Evolutionary conservation across 2,797 vertebrate genomes (phyloP).

Genomic region (Apodemus agrarius): DNA sequence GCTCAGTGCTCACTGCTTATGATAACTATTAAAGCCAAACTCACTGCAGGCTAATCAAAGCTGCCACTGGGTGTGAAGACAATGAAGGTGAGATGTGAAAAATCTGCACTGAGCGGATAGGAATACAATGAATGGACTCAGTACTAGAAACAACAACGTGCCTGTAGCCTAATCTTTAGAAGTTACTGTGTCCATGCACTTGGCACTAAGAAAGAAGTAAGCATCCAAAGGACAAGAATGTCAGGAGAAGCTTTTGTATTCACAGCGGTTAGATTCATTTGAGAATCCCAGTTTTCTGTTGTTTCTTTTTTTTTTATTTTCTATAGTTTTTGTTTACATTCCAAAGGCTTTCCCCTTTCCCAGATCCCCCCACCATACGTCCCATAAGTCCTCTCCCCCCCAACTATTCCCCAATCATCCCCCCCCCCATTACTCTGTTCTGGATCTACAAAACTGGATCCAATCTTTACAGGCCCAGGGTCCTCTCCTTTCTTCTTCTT

Average conservation of each 20-base stretch:
- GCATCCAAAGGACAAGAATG: background rate
- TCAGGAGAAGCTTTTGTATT: background rate
- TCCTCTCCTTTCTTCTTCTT: too few relatives aligned
- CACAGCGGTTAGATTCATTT: background rate
- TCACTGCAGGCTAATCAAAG: constrained; percentile 31
- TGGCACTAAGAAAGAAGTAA: background rate
- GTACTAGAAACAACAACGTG: background rate
- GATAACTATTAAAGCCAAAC: constrained; percentile 61
- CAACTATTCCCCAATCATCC: too few relatives aligned
- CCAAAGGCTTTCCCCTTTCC: too few relatives aligned
- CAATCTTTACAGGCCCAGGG: too few relatives aligned
- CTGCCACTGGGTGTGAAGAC: background rate
- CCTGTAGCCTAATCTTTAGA: background rate
- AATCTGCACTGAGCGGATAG: background rate
- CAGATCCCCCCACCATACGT: too few relatives aligned
- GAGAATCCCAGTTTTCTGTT: background rate
- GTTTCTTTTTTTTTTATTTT: too few relatives aligned
- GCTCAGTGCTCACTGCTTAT: constrained; percentile 45
- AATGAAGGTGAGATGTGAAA: background rate
- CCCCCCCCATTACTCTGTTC: too few relatives aligned
- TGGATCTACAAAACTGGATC: too few relatives aligned
- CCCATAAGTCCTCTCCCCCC: too few relatives aligned
- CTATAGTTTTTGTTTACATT: too few relatives aligned
- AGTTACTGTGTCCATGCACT: background rate
- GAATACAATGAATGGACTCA: background rate